Evolutionary conservation across 2,797 vertebrate genomes (phyloP), one percentile per base, ranked within the genome.

Genomic region (Peromyscus attwateri): DNA sequence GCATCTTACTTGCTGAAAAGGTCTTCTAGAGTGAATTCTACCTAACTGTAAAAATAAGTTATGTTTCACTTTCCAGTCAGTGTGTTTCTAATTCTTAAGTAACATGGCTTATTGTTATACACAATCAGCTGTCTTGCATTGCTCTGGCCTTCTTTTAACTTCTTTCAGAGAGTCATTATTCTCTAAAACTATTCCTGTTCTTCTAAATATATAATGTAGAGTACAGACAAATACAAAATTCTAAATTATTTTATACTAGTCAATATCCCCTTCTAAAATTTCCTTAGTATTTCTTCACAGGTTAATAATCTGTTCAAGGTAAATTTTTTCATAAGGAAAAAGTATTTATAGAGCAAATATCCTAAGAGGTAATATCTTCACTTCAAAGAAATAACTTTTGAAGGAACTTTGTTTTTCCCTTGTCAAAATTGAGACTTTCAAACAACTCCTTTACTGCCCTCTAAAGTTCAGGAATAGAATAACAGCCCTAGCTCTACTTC

Each of bases 391-490:
- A 62, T 70, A 84, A 55, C 31, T 83, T 80, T 92, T 93, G n/a
- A 82, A 94, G 81, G 23, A 43, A 79, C 2, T 43, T 89, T 57
- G 75, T 68, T 88, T 87, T 96, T 88, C 96, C 77, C 76, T 71
- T 64, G 34, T 89, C 7, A n/a, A 94, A n/a, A 52, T 19, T 52
- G 3, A 40, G 6, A 87, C 64, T 97, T 87, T 89, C 82, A 94
- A 83, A 34, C 87, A 98, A 96, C 82, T 98, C 98, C 97, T 99
- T 93, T 98, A 97, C 98, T 98, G 98, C 98, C 98, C 98, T 98
- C 98, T 98, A 97, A 93, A 95, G 98, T 13, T 76, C 96, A 87
- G 73, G 16, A 92, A 62, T 8, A 49, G 34, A 34, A 87, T 97
- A 97, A 97, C 70, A 98, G 68, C 95, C 93, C 68, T 52, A 98